Conservation (phyloP, 1,140 invertebrate genomes). For the Rhyacophila brunnea region DNA sequence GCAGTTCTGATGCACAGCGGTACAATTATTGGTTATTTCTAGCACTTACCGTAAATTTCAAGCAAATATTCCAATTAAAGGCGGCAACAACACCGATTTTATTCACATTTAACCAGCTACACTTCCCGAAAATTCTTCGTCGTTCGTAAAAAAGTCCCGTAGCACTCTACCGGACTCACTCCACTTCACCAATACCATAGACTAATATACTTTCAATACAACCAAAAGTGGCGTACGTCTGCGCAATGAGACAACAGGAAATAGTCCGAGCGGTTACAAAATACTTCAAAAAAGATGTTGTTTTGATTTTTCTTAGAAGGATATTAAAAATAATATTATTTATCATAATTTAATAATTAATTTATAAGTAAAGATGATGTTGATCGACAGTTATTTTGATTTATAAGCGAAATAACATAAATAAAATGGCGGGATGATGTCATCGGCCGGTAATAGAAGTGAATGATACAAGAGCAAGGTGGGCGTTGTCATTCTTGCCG, state of each 20-base stretch:
- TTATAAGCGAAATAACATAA: slow-evolving; percentile 13
- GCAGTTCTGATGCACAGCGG: not conserved
- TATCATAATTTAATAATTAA: not conserved
- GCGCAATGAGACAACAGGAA: slow-evolving; percentile 11
- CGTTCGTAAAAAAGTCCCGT: slow-evolving; percentile 15
- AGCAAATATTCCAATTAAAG: slow-evolving; percentile 20
- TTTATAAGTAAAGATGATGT: not conserved
- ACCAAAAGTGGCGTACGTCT: slow-evolving; percentile 12
- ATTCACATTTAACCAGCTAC: slow-evolving; percentile 25
- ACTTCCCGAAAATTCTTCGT: slow-evolving; percentile 26
- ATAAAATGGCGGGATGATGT: slow-evolving; percentile 32
- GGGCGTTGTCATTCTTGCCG: slow-evolving; percentile 22
- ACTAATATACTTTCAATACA: too few species aligned
- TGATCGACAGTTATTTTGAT: not conserved
- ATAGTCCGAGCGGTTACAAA: slow-evolving; percentile 6
- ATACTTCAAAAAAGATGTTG: too few species aligned
- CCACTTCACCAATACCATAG: slow-evolving; percentile 20
- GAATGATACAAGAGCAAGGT: slow-evolving; percentile 21
- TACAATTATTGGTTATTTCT: not conserved
- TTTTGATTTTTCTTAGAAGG: too few species aligned
- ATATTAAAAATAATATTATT: too few species aligned
- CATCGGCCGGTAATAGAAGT: slow-evolving; percentile 30
- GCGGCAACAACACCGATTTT: slow-evolving; percentile 22
- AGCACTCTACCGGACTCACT: slow-evolving; percentile 6
- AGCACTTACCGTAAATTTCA: slow-evolving; percentile 19